Conservation (phyloP, 2,797 vertebrate species). For the Lagorchestes hirsutus region DNA sequence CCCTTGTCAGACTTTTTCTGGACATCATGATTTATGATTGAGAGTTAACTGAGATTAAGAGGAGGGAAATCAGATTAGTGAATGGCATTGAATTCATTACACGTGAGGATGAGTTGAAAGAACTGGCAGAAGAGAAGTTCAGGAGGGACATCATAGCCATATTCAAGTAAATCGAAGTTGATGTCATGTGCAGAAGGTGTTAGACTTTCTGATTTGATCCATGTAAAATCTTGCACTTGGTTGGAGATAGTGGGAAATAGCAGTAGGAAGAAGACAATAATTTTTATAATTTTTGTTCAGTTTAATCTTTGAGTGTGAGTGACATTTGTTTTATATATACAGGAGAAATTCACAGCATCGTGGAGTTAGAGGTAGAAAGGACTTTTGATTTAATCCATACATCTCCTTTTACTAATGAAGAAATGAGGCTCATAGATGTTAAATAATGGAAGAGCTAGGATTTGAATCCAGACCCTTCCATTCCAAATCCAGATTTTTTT, state of each 20-base stretch:
- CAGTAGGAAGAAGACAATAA: not conserved
- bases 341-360: not conserved
- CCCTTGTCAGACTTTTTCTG: not conserved
- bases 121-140: constrained; percentile 8
- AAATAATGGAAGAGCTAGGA: not conserved
- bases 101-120: not conserved
- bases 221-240: not conserved
- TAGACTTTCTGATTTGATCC: not conserved
- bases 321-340: not conserved
- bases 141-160: not conserved
- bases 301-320: not conserved
- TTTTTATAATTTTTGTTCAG: not conserved
- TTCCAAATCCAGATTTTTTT: not conserved
- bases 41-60: not conserved
- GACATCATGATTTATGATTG: not conserved
- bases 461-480: not conserved
- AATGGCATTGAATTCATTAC: not conserved
- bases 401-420: not conserved
- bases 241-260: not conserved
- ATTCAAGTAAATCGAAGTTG: not conserved
- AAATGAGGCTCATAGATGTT: not conserved
- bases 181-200: not conserved
- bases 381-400: not conserved
- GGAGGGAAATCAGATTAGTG: not conserved
- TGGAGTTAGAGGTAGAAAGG: not conserved